phyloP scores from a whole-genome alignment of 2,888 invertebrate genomes.

The Rotaria sp. region DNA sequence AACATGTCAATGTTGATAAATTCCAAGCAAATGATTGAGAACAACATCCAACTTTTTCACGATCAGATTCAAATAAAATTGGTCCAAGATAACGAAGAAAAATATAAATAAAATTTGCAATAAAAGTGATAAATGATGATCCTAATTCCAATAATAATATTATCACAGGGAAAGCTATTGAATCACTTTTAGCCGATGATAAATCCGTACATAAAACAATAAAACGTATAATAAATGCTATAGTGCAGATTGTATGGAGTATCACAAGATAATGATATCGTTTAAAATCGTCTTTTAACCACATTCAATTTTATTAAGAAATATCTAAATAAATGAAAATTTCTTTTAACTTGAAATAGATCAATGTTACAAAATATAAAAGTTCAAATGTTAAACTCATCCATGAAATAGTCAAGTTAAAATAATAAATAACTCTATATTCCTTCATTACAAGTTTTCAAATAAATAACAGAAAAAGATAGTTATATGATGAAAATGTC shows the following conservation, averaged over 20 bases:
- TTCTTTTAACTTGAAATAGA: neutral
- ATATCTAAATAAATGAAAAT: neutral
- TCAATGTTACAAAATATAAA: neutral
- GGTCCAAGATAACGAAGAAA: neutral
- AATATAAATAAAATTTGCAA: neutral
- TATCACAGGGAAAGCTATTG: neutral
- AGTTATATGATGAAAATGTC: no score
- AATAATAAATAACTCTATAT: no score
- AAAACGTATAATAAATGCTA: neutral
- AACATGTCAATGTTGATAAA: constrained; percentile 15
- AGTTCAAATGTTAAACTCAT: no score
- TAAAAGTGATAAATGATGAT: constrained; percentile 2
- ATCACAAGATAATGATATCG: neutral
- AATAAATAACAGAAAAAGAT: no score
- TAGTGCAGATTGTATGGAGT: neutral
- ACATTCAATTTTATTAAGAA: neutral
- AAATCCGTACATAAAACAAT: constrained; percentile 1
- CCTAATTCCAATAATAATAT: neutral
- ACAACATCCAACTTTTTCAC: neutral
- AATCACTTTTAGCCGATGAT: neutral
- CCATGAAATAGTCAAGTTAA: no score
- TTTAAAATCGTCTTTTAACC: neutral
- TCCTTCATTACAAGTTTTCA: no score
- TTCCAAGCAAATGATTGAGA: neutral
- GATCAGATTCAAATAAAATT: constrained; percentile 16